These are phyloP conservation scores for Camptogramma bilineatum DNA, from an alignment of 2,888 invertebrate species.

Conservation along the genomic window DNA sequence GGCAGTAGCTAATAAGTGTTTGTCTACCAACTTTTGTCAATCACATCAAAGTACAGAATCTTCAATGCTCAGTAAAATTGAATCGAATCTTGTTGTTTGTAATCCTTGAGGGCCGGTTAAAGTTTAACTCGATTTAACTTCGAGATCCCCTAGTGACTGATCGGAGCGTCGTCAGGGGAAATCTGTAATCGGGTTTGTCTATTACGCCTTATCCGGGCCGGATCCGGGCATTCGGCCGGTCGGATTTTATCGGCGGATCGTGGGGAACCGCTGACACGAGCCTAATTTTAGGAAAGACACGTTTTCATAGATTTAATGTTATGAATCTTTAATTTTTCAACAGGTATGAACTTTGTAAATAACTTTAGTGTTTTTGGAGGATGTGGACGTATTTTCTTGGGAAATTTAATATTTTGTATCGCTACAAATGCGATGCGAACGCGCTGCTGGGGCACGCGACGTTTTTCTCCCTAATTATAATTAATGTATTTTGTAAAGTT, in stretches of 20 bases:
- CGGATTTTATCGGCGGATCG: slow-evolving; percentile 61
- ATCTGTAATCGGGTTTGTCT: slow-evolving; percentile 78
- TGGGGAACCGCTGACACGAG: slow-evolving; percentile 54
- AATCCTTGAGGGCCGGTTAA: slow-evolving; percentile 31
- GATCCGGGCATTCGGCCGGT: slow-evolving; percentile 45
- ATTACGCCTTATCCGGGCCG: slow-evolving; percentile 65
- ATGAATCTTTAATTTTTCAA: not conserved
- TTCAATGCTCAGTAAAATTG: slow-evolving; percentile 34
- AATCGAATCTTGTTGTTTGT: slow-evolving; percentile 27
- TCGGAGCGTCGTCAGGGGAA: slow-evolving; percentile 70
- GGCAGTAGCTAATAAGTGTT: not conserved
- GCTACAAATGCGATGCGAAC: too few species aligned
- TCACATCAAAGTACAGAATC: not conserved
- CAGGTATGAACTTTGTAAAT: not conserved
- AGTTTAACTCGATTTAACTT: slow-evolving; percentile 47
- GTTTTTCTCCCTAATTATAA: too few species aligned
- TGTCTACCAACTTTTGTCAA: not conserved
- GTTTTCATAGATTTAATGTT: slow-evolving; percentile 9
- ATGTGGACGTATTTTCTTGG: not conserved
- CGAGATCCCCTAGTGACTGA: slow-evolving; percentile 56
- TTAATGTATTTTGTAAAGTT: too few species aligned
- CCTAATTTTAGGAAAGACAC: slow-evolving; percentile 15
- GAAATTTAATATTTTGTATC: too few species aligned
- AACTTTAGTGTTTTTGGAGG: not conserved
- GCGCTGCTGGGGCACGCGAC: too few species aligned